Evolutionary conservation across 2,888 invertebrate species (phyloP), one percentile per base, ranked within the genome.

Genomic region (Teleogryllus oceanicus): DNA sequence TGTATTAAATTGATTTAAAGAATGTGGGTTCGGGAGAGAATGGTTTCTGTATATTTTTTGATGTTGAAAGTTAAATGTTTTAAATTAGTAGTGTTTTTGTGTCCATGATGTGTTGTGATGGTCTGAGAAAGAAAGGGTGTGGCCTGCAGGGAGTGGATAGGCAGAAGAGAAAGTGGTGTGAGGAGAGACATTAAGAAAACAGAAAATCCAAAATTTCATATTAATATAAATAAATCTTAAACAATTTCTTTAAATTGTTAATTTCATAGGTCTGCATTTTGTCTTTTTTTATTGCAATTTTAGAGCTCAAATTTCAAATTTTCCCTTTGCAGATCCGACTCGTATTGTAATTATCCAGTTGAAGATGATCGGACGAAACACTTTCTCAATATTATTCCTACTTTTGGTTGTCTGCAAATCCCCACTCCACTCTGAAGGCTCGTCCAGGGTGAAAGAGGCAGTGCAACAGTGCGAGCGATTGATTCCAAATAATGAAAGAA

Each of bases 361-460:
- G 83, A 82, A 82, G 83, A 82, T 80, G 81, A 81, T 81, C 81
- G 79, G 81, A 81, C 80, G 81, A 82, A 80, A 81, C 80, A 81
- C 80, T 82, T 82, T 83, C 81, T 82, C 81, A 81, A 81, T 81
- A 81, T 81, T 83, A 83, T 82, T 84, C 84, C 83, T 83, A 83
- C 83, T 83, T 84, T 84, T 84, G 83, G 84, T 84, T 84, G 82
- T 84, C 83, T 84, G 84, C 84, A 83, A 83, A 83, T 83, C 83
- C 84, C 83, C 83, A 84, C 83, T 83, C 84, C 83, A 83, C 83
- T 83, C 82, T 84, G 83, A 83, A 81, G 83, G 83, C 83, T 83
- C 82, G 81, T 82, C 82, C 83, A 82, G 83, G 81, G 82, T 83
- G 82, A 83, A 81, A 83, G 81, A 83, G 82, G 83, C 82, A 83